Evolutionary conservation across 2,113 vertebrate species (phyloP), one percentile per base, ranked within the genome.

Genomic region (Lepisosteus oculatus): DNA sequence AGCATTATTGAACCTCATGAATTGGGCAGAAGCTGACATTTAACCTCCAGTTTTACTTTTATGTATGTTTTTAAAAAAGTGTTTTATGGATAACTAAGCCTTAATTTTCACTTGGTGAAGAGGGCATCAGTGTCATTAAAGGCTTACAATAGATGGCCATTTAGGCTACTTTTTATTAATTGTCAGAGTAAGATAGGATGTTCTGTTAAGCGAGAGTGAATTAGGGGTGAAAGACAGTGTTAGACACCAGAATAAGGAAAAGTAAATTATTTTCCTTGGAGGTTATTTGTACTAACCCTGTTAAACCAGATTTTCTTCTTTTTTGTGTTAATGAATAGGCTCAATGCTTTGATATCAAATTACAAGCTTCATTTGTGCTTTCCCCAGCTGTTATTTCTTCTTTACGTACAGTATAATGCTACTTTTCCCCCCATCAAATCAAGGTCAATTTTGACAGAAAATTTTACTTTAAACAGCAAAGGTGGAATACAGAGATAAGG

Each of bases 1-100:
- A 68, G 65, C 72, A 68, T 73, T 68, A 73, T 73, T 65, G 66
- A 73, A 73, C 72, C 65, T 68, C 67, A 65, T 73, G 67, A 73
- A 73, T 73, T 68, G 72, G 72, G 72, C 42, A 43, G 72, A 73
- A 56, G 65, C 67, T 68, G 72, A 73, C 57, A 67, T 68, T 72
- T 73, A 66, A 66, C 71, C 71, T 67, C 43, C 61, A 13, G 47
- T 68, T 73, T 65, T 66, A 66, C 64, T 66, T 57, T 69, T 69
- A 57, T 59, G 55, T 47, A 6, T 68, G 55, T 73, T 68, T 67
- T 61, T 67, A 55, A 62, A 17, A 45, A 44, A 70, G 43, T 68
- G 65, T 68, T 54, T 41, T 44, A 15, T 41, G 43, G 43, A 44
- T 62, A 47, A 51, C 29, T 43, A 70, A 61, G 43, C 47, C 47